A percentile compares a stretch with the other conserved stretches of the same genome.
phyloP scores from a whole-genome alignment of 1,140 invertebrate species.

The Drosophila pruinosa region DNA sequence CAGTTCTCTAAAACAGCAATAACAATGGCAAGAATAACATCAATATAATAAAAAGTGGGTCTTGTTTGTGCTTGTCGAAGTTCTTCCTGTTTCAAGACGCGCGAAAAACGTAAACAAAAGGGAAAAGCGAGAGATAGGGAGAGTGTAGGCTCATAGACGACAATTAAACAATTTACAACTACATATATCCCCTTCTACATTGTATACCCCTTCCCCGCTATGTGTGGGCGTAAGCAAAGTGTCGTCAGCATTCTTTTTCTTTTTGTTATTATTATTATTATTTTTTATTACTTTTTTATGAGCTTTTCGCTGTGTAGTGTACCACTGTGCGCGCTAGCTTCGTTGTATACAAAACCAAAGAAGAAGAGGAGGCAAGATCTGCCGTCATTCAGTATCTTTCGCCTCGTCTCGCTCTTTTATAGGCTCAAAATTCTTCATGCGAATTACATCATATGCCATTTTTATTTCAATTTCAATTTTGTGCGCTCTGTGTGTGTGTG shows the following conservation, averaged over 20 bases:
- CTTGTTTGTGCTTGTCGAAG: not conserved
- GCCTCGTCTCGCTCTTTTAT: constrained; percentile 1
- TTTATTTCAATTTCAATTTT: constrained; percentile 36
- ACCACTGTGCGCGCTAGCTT: constrained; percentile 11
- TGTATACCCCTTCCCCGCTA: not conserved
- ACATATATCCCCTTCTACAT: not conserved
- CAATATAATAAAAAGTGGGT: not conserved
- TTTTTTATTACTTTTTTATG: not conserved
- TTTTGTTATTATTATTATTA: not conserved
- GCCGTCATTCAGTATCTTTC: not conserved
- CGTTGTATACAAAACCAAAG: not conserved
- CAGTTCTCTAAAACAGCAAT: not conserved
- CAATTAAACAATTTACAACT: constrained; percentile 33
- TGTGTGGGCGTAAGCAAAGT: constrained; percentile 14
- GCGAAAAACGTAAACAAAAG: constrained; percentile 13
- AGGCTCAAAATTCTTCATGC: constrained; percentile 25
- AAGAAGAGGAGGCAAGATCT: not conserved
- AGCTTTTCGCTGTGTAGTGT: not conserved
- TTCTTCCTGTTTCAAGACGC: constrained; percentile 6
- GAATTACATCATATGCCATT: constrained; percentile 50
- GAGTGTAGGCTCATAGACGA: not conserved
- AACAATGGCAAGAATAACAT: not conserved
- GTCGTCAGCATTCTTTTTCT: not conserved
- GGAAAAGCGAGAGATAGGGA: not conserved
- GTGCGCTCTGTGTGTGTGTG: constrained; percentile 1